Evolutionary conservation across 2,113 vertebrate genomes (phyloP).

Genomic region (Desmodus rotundus): DNA sequence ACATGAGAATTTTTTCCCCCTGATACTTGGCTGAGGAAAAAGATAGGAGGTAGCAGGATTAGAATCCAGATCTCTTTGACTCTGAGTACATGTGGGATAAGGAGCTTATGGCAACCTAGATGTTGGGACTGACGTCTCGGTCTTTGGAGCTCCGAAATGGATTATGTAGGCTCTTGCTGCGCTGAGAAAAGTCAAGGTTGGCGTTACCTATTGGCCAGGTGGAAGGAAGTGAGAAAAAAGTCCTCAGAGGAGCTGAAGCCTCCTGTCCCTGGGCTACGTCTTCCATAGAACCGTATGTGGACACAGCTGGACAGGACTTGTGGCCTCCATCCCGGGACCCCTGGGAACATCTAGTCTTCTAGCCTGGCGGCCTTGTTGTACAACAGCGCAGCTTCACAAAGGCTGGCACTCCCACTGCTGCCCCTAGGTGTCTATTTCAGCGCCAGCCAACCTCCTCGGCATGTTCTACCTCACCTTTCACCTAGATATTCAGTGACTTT

Average conservation of each 20-base stretch:
- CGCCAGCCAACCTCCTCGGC: fast-evolving
- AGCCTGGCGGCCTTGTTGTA: background rate
- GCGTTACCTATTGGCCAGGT: background rate
- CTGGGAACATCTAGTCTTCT: background rate
- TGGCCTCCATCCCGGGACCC: no score
- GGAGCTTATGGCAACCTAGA: background rate
- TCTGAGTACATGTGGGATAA: no score
- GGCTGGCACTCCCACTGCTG: background rate
- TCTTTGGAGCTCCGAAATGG: background rate
- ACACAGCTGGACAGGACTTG: background rate
- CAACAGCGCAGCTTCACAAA: background rate
- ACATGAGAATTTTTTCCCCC: background rate
- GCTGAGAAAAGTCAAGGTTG: background rate
- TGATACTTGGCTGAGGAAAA: background rate
- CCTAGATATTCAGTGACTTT: background rate
- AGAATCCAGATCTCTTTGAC: background rate
- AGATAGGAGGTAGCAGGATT: background rate
- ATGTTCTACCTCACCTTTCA: background rate
- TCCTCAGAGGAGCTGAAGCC: background rate
- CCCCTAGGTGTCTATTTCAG: background rate
- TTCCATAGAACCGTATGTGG: background rate
- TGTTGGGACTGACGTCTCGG: background rate
- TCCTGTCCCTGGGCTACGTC: background rate
- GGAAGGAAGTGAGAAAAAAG: background rate
- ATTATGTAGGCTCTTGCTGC: background rate